These are phyloP conservation scores for Porites cylindrica DNA, from an alignment of 92 coral and sea anemone genomes.

Conservation along the genomic window DNA sequence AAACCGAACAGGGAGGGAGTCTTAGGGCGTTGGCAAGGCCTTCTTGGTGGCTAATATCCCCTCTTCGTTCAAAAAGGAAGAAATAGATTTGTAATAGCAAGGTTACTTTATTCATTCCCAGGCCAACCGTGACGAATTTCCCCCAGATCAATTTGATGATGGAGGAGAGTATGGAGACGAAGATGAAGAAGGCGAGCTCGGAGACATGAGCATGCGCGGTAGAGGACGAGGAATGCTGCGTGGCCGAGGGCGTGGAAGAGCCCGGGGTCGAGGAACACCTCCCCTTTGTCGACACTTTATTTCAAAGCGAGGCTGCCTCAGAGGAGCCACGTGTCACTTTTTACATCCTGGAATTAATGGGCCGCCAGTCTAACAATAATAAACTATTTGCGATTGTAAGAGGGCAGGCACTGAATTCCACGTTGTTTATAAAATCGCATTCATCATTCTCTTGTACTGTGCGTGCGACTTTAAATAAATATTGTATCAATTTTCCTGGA, in stretches of 20 bases:
- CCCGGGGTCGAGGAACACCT: constrained; percentile 89
- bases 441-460: background rate
- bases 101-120: constrained; percentile 17
- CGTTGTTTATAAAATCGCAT: background rate
- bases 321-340: constrained; percentile 94
- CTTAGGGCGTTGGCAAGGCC: too few relatives aligned
- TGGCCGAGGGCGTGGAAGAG: constrained; percentile 91
- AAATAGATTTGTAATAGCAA: background rate
- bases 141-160: constrained; percentile 61
- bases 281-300: constrained; percentile 95
- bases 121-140: constrained; percentile 79
- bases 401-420: constrained; percentile 9
- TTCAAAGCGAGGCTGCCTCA: constrained; percentile 94
- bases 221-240: constrained; percentile 87
- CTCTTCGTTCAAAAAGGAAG: too few relatives aligned
- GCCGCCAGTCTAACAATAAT: constrained; percentile 77
- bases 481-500: background rate
- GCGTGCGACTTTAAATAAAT: background rate
- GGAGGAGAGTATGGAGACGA: constrained; percentile 75
- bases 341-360: constrained; percentile 94
- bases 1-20: too few relatives aligned
- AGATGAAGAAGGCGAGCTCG: constrained; percentile 75
- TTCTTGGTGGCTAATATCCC: too few relatives aligned
- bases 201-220: constrained; percentile 75
- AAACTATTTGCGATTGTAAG: constrained; percentile 3